phyloP scores from a whole-genome alignment of 1,140 invertebrate species.

The Solenopsis fugax region DNA sequence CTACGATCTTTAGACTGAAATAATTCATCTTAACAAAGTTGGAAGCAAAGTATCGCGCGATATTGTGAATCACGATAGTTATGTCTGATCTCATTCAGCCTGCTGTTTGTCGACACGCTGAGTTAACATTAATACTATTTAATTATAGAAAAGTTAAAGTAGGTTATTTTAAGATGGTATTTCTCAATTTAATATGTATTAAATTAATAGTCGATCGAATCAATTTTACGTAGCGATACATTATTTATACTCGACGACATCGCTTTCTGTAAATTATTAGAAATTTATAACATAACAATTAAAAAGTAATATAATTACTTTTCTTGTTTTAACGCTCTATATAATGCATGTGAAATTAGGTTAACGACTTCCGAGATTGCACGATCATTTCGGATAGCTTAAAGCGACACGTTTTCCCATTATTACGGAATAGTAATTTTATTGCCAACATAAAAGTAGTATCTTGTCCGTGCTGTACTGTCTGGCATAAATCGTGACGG shows the following conservation, averaged over 20 bases:
- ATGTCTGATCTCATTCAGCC: neutral
- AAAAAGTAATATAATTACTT: neutral
- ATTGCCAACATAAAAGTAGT: slow-evolving; percentile 5
- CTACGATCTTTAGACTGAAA: neutral
- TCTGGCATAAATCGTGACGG: neutral
- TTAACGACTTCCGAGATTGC: slow-evolving; percentile 29
- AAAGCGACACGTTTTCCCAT: slow-evolving; percentile 18
- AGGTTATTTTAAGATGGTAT: neutral
- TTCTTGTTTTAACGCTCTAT: neutral
- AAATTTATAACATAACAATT: neutral
- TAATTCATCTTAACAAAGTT: slow-evolving; percentile 30
- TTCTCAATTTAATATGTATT: neutral
- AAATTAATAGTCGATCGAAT: neutral
- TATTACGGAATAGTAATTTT: slow-evolving; percentile 28
- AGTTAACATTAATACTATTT: neutral
- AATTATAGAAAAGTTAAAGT: neutral
- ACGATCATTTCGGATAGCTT: slow-evolving; percentile 18
- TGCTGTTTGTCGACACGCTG: neutral
- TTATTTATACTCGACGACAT: neutral
- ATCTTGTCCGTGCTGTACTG: neutral
- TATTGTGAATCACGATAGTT: slow-evolving; percentile 12
- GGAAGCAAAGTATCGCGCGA: neutral
- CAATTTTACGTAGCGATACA: neutral
- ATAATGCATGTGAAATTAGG: slow-evolving; percentile 39
- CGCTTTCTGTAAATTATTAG: neutral